Evolutionary conservation across 2,113 vertebrate genomes (phyloP).

Genomic region (Pterocles orientalis): DNA sequence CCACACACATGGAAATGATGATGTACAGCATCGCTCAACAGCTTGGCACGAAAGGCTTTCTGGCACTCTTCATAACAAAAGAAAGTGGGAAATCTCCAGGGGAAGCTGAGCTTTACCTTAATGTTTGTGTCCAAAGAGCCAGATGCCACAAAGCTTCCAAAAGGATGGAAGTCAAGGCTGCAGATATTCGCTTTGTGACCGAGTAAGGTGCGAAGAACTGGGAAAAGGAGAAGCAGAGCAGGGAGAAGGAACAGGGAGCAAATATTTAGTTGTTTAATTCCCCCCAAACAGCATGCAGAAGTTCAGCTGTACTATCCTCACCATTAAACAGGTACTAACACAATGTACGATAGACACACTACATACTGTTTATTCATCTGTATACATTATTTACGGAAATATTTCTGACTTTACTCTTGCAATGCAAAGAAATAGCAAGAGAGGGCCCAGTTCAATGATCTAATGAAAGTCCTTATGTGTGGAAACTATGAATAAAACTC

Average conservation of each 20-base stretch:
- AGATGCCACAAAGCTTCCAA: conserved; percentile 90
- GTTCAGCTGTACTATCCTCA: not conserved
- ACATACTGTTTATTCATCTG: not conserved
- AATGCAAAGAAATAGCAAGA: not conserved
- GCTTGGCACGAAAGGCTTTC: not conserved
- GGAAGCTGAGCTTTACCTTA: conserved; percentile 79
- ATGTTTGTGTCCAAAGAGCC: conserved; percentile 95
- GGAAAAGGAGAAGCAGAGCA: not conserved
- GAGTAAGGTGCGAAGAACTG: conserved; percentile 88
- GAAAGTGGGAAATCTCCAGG: not conserved
- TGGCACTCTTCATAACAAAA: not conserved
- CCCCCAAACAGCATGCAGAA: not conserved
- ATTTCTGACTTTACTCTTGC: not conserved
- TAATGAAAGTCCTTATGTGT: not conserved
- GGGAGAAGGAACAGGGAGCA: not conserved
- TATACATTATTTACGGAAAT: not conserved
- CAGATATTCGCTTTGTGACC: conserved; percentile 94
- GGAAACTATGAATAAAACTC: not conserved
- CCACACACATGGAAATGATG: not conserved
- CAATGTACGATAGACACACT: not conserved
- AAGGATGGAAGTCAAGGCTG: conserved; percentile 94
- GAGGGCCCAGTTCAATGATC: not conserved
- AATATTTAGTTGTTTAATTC: not conserved
- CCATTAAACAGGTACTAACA: not conserved
- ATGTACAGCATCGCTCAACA: not conserved